Base-by-base conservation (phyloP, 2,888 invertebrate species). In the Acrobasis suavella region DNA sequence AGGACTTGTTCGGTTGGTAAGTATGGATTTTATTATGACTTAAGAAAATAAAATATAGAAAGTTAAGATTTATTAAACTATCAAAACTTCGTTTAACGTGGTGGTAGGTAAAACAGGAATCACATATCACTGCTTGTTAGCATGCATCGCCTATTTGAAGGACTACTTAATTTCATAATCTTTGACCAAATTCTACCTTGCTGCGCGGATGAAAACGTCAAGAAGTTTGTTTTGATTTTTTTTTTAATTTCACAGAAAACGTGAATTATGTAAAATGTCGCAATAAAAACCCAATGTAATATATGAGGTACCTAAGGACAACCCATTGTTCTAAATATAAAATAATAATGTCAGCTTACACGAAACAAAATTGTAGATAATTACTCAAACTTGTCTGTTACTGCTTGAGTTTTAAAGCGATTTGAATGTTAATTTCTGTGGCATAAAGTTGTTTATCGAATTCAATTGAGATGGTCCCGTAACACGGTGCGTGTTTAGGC, bases 401-500 rank as follows among this genome's bases (percentile, higher is more conserved):
- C 65, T 49, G 49, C 54, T 54, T 42, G 14, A 10, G 10, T 60
- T 62, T 67, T 62, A 69, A 68, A 67, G 71, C 67, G 71, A 81
- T 82, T 70, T 72, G 72, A 64, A 69, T 80, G 76, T 75, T 87
- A 77, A 73, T 62, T 5, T 50, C 64, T 66, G 65, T 50, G 63
- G 8, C 55, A 69, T 76, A 83, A 73, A 77, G 83, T 81, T 75
- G 77, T 69, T 75, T 79, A 74, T 85, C 64, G 78, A 69, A 66
- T 72, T 73, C 66, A 70, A 71, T 70, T 67, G 69, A 64, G 62
- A 68, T 68, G 71, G 70, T 69, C 71, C 75, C 76, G 79, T 80
- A 77, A 76, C 74, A 72, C 74, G 78, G 85, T 90, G 91, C 90
- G 91, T 89, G 91, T 83, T 86, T 83, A 83, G 83, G 76, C 72